Percentiles rank a stretch among this genome's conserved stretches.
Evolutionary conservation across 2,113 vertebrate genomes (phyloP).

Genomic region (Rhabdornis inornatus): DNA sequence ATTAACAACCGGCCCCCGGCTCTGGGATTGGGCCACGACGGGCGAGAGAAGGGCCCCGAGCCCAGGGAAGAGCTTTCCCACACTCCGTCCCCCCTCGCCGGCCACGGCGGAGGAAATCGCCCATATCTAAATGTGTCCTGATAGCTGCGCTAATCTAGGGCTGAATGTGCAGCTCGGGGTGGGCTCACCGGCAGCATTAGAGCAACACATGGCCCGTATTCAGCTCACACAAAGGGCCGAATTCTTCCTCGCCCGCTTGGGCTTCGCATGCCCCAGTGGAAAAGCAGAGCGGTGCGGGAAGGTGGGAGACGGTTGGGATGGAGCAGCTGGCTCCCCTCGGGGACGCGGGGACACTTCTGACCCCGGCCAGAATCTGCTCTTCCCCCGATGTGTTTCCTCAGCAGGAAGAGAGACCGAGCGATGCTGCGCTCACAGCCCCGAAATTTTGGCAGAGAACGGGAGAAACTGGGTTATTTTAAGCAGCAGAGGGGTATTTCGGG

Average conservation of each 20-base stretch:
- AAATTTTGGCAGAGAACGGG: neutral
- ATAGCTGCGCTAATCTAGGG: conserved; percentile 82
- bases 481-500: neutral
- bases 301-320: neutral
- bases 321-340: conserved; percentile 8
- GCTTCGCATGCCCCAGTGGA: neutral
- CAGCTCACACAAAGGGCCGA: conserved; percentile 76
- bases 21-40: conserved; percentile 25
- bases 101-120: conserved; percentile 83
- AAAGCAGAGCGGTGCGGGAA: neutral
- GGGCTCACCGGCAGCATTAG: conserved; percentile 80
- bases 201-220: conserved; percentile 83
- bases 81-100: conserved; percentile 66
- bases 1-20: conserved; percentile 51
- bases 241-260: conserved; percentile 61
- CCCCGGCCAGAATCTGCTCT: neutral
- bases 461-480: neutral
- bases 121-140: conserved; percentile 84
- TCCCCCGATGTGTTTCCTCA: rapidly evolving
- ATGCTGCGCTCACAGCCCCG: rapidly evolving
- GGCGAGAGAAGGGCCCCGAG: conserved; percentile 39
- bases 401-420: neutral
- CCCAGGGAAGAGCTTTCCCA: conserved; percentile 78
- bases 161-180: conserved; percentile 80
- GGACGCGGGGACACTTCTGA: neutral